Percentiles rank a stretch among this genome's conserved stretches.
These are phyloP conservation scores for Cyanistes caeruleus DNA, from an alignment of 2,113 vertebrate species.

Conservation along the genomic window DNA sequence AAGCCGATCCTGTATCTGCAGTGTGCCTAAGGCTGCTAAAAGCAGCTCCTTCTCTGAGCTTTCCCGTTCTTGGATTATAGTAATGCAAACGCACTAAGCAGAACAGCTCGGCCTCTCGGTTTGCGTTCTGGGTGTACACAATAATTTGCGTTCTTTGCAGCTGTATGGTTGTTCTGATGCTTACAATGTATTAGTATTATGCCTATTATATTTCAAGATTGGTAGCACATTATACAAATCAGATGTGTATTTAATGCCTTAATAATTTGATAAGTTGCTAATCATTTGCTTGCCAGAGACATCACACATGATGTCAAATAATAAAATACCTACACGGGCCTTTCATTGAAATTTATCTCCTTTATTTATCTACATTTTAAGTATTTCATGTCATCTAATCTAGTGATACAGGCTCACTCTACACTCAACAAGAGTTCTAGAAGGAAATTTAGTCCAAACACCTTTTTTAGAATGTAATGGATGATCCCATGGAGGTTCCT, in stretches of 20 bases:
- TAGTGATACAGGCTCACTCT: neutral
- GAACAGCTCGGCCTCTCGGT: neutral
- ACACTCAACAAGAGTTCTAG: neutral
- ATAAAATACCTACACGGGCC: neutral
- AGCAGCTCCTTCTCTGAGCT: neutral
- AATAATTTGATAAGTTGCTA: neutral
- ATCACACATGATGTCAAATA: rapidly evolving
- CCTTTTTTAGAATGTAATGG: neutral
- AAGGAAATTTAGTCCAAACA: neutral
- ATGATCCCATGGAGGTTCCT: neutral
- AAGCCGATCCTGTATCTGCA: neutral
- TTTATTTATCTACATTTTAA: neutral
- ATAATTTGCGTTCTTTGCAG: neutral
- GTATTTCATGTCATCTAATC: neutral
- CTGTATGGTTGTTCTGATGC: neutral
- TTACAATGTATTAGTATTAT: neutral
- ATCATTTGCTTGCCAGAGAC: neutral
- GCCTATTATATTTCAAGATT: neutral
- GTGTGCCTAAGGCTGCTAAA: neutral
- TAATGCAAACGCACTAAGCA: neutral
- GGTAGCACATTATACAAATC: neutral
- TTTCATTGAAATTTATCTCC: neutral
- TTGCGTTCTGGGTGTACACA: rapidly evolving
- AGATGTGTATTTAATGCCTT: neutral
- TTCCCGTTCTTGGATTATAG: neutral